phyloP scores from a whole-genome alignment of 2,888 invertebrate genomes.

The Diabrotica balteata region DNA sequence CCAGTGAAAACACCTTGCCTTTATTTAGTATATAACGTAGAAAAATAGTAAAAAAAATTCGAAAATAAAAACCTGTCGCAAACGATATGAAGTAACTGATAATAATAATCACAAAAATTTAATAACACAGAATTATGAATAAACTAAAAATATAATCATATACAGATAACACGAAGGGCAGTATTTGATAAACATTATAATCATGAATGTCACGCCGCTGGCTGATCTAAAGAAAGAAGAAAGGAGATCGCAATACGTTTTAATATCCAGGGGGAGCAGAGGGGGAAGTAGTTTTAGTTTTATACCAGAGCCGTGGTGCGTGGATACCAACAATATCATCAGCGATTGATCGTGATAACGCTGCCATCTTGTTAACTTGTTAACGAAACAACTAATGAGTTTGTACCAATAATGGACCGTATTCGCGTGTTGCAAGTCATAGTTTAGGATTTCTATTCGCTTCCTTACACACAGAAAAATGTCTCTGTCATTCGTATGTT shows the following conservation, averaged over 20 bases:
- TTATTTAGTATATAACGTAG: no score
- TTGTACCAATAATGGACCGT: conserved; percentile 56
- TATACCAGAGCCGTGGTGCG: conserved; percentile 51
- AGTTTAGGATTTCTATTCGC: conserved; percentile 35
- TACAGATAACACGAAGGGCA: no score
- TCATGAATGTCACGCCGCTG: conserved; percentile 8
- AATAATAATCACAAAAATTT: no score
- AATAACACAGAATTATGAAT: no score
- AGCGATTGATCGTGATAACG: conserved; percentile 57
- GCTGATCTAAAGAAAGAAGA: conserved; percentile 32
- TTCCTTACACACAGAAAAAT: conserved; percentile 17
- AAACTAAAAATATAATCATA: no score
- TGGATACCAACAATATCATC: conserved; percentile 56
- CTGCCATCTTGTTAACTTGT: conserved; percentile 60
- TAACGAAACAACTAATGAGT: conserved; percentile 60
- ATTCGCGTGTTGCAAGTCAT: conserved; percentile 57
- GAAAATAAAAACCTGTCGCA: no score
- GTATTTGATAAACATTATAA: neutral
- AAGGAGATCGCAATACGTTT: conserved; percentile 39
- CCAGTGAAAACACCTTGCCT: no score
- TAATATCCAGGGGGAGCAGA: conserved; percentile 43
- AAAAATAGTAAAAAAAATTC: no score
- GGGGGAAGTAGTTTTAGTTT: conserved; percentile 40
- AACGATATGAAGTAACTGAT: no score
- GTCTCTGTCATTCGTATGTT: neutral